phyloP scores from a whole-genome alignment of 2,888 invertebrate species.

The Brachyopa scutellaris region DNA sequence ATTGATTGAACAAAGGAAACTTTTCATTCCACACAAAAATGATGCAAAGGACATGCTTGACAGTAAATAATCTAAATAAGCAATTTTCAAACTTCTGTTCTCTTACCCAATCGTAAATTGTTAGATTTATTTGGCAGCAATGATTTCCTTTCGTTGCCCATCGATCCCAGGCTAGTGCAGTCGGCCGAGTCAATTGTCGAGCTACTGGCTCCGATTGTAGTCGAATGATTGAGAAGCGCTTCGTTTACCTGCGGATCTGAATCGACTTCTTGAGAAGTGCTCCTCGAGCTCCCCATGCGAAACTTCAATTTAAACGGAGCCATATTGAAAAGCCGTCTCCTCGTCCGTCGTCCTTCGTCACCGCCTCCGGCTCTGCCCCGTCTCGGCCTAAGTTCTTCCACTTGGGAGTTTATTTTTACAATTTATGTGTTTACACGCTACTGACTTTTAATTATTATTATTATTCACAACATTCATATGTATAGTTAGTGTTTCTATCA shows the following conservation, averaged over 20 bases:
- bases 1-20: background rate
- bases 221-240: constrained; percentile 78
- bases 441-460: too few relatives aligned
- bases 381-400: constrained; percentile 63
- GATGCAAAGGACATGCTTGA: constrained; percentile 38
- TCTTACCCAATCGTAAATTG: constrained; percentile 81
- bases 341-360: constrained; percentile 56
- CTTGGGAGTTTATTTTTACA: constrained; percentile 68
- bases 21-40: constrained; percentile 8
- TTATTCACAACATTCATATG: constrained; percentile 59
- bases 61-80: background rate
- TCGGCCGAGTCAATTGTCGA: constrained; percentile 81
- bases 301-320: constrained; percentile 82
- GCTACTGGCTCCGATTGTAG: constrained; percentile 79
- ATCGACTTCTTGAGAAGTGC: constrained; percentile 81
- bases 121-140: constrained; percentile 79
- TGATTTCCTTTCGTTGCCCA: constrained; percentile 79
- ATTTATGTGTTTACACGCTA: constrained; percentile 45
- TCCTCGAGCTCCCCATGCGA: constrained; percentile 82
- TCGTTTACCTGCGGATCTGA: constrained; percentile 81
- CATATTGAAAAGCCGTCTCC: constrained; percentile 75
- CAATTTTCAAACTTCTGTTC: constrained; percentile 57
- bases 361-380: constrained; percentile 61
- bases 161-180: constrained; percentile 80
- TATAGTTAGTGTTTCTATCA: constrained; percentile 13